Conservation (phyloP, 2,113 vertebrate species). For the Rhinolophus ferrumequinum region DNA sequence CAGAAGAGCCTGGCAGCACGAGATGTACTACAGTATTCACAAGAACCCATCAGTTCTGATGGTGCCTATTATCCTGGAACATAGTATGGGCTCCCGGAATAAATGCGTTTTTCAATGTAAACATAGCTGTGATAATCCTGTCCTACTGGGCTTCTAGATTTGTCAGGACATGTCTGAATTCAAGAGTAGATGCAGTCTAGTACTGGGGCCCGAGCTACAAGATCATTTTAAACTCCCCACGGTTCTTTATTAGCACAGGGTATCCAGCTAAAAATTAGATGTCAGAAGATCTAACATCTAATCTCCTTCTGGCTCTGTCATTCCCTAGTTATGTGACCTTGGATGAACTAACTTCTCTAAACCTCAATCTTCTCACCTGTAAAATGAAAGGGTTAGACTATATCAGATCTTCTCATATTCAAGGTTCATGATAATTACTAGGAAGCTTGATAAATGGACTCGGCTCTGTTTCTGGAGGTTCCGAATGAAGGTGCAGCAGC, state of each 20-base stretch:
- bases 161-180: neutral
- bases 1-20: neutral
- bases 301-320: neutral
- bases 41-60: neutral
- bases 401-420: neutral
- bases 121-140: neutral
- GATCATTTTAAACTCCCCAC: neutral
- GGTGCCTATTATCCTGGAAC: neutral
- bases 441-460: neutral
- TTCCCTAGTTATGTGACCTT: neutral
- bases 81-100: neutral
- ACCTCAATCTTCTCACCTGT: neutral
- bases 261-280: neutral
- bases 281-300: neutral
- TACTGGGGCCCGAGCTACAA: neutral
- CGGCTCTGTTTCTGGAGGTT: neutral
- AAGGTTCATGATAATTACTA: neutral
- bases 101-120: neutral
- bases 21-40: too few relatives aligned
- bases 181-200: neutral
- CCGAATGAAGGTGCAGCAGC: neutral
- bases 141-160: neutral
- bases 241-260: neutral
- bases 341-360: constrained; percentile 31
- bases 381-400: constrained; percentile 21